Base-by-base conservation (phyloP, 1,140 invertebrate genomes). In the Neodiprion pinetum region DNA sequence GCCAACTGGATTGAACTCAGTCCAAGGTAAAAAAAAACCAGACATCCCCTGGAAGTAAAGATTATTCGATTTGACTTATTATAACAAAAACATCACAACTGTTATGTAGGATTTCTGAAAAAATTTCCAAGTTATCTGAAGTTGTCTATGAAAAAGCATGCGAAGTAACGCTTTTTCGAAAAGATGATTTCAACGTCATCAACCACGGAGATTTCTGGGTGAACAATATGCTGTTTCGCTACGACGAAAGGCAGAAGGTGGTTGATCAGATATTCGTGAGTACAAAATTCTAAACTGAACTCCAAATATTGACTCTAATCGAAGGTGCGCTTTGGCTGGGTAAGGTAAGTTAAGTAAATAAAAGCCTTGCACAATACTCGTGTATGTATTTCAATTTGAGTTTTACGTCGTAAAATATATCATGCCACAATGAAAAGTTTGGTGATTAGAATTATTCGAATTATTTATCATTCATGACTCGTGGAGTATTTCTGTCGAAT, bases 171-270 rank as follows among this genome's bases (percentile, higher is more conserved):
- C 78, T 79, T 9, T 48, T 78, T 5, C 81, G 79, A 1, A 83
- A 90, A 14, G 77, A 85, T 5, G 85, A 90, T 12, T 92, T 92
- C 73, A 87, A 89, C 47, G 92, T 93, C 0, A 84, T 93, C 11
- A 92, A 90, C 79, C 93, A 93, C 67, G 92, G 92, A 7, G 93
- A 93, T 80, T 86, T 89, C 47, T 93, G 92, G 92, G 85, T 90
- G 1, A 93, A 92, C 76, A 94, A 94, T 77, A 91, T 93, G 83
- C 83, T 94, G 77, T 93, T 93, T 78, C 88, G 87, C 61, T 92
- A 93, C 73, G 81, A 91, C 70, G 75, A 86, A 0, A 68, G 84
- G 0, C 83, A 84, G 0, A 85, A 89, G 71, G 86, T 90, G 0
- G 83, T 88, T 7, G 83, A 88, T 12, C 87, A 91, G 2, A 90